Evolutionary conservation across 2,797 vertebrate species (phyloP), one percentile per base, ranked within the genome.

Genomic region (Chrosomus eos): DNA sequence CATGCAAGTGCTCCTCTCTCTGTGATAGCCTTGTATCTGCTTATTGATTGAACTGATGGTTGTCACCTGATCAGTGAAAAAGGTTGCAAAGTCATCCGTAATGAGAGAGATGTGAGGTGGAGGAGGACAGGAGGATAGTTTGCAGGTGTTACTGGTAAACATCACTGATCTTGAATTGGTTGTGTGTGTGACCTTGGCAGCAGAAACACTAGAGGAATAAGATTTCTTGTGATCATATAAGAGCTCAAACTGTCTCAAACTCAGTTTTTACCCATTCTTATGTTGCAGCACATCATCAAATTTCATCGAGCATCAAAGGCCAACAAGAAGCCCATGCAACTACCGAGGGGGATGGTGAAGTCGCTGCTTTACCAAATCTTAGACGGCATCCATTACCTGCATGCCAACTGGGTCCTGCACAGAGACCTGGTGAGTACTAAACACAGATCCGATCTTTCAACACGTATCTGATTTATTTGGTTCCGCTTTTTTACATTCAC

Each of bases 261-360:
- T 43, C n/a, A 48, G 6, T 33, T 43, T 43, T 71, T 5, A 19
- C 38, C n/a, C 67, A n/a, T 82, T 67, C 89, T 71, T 90, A 72
- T 88, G 62, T 86, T 93, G 9, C 80, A 99, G 98, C 98, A 99
- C 94, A 99, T 99, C 93, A 99, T 99, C 93, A 99, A 99, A 93
- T 99, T 99, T 94, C 98, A 99, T 94, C 96, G 98, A 95, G 98
- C 98, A 82, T 99, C 98, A 92, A 99, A 99, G 95, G 98, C 98
- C 94, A 99, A 99, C 93, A 99, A 99, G 96, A 99, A 99, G 94
- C 98, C 98, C 82, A 97, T 99, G 95, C 98, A 99, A 94, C 96
- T 99, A 94, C 98, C 98, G 84, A 96, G 98, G 93, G 98, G 98
- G 92, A 99, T 99, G 98, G 98, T 99, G 93, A 99, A 99, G 95